Conservation (phyloP, 2,797 vertebrate genomes). For the Staurois parvus region DNA sequence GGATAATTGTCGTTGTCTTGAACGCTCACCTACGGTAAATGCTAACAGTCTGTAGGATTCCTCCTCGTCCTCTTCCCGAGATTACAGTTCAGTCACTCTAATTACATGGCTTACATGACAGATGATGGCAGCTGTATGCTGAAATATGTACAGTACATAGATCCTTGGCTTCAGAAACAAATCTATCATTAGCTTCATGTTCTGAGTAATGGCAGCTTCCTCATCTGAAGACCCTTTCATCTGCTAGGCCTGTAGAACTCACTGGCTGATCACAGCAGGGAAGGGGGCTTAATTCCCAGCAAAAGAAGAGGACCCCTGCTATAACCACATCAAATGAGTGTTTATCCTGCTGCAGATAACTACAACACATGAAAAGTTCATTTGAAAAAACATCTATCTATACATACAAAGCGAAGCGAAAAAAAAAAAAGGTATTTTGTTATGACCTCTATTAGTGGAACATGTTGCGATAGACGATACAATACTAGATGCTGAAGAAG, state of each 20-base stretch:
- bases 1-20: constrained; percentile 65
- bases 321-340: neutral
- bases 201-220: neutral
- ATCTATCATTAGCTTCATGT: constrained; percentile 25
- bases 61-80: constrained; percentile 4
- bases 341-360: neutral
- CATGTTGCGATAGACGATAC: too few relatives aligned
- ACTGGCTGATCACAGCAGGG: neutral
- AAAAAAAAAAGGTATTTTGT: too few relatives aligned
- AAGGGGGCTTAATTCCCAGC: neutral
- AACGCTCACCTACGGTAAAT: constrained; percentile 52
- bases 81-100: constrained; percentile 35
- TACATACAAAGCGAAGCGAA: too few relatives aligned
- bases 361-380: neutral
- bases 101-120: constrained; percentile 60
- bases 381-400: too few relatives aligned
- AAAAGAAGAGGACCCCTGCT: neutral
- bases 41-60: constrained; percentile 53
- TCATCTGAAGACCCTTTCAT: neutral
- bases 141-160: constrained; percentile 13
- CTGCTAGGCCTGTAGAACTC: neutral
- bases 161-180: neutral
- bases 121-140: constrained; percentile 38
- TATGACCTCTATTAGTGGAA: too few relatives aligned
- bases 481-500: too few relatives aligned